These are phyloP conservation scores for Centruroides vittatus DNA, from an alignment of 1,140 invertebrate species.

Conservation along the genomic window DNA sequence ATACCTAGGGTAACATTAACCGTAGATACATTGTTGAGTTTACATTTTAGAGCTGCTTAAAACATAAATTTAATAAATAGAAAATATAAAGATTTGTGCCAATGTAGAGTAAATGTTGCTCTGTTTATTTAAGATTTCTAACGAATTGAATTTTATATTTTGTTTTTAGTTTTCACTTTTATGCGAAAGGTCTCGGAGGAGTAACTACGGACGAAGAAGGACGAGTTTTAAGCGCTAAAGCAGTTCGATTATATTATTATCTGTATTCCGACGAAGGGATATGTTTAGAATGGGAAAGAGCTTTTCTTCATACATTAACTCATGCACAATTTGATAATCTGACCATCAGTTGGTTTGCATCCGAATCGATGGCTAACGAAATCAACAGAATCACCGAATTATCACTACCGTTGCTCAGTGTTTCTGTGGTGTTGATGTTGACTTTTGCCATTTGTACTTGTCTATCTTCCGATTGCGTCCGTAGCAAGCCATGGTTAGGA, in stretches of 20 bases:
- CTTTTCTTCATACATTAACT: constrained; percentile 56
- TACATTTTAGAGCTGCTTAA: too few relatives aligned
- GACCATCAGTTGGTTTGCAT: constrained; percentile 63
- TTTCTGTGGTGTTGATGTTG: constrained; percentile 52
- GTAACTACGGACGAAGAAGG: constrained; percentile 53
- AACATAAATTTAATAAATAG: too few relatives aligned
- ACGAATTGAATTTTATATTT: too few relatives aligned
- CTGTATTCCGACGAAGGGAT: constrained; percentile 64
- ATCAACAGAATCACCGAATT: constrained; percentile 74
- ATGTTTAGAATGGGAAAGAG: constrained; percentile 73
- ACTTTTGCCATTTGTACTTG: constrained; percentile 51
- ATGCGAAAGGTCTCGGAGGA: constrained; percentile 73
- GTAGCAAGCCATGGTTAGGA: constrained; percentile 78
- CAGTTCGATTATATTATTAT: constrained; percentile 71
- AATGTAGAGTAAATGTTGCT: too few relatives aligned
- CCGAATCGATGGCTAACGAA: constrained; percentile 69
- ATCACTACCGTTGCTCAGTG: constrained; percentile 70
- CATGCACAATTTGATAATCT: constrained; percentile 65
- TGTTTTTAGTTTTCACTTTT: constrained; percentile 41
- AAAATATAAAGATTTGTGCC: too few relatives aligned
- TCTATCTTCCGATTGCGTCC: constrained; percentile 68
- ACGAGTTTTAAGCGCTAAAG: constrained; percentile 54
- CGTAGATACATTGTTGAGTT: too few relatives aligned
- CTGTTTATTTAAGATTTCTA: too few relatives aligned
- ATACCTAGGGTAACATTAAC: too few relatives aligned